Evolutionary conservation across 2,113 vertebrate species (phyloP).

Genomic region (Mastomys coucha): DNA sequence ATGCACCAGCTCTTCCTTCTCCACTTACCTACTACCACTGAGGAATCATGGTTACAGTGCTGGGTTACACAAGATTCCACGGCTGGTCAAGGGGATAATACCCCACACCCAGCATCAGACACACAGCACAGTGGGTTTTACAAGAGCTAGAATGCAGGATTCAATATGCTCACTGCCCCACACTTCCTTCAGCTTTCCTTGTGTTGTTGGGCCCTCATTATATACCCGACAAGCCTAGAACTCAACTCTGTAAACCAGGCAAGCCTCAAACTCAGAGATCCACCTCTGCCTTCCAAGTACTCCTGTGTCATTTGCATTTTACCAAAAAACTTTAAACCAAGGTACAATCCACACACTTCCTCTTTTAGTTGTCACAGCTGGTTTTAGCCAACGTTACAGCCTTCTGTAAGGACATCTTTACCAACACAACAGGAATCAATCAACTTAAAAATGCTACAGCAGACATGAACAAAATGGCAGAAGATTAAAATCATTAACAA

Average conservation of each 20-base stretch:
- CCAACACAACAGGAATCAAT: background rate
- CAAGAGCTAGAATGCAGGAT: background rate
- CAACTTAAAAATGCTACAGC: background rate
- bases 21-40: background rate
- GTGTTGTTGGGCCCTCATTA: background rate
- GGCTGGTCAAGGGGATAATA: background rate
- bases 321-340: background rate
- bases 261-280: background rate
- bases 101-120: background rate
- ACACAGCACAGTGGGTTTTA: background rate
- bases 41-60: background rate
- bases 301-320: background rate
- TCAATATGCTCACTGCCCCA: background rate
- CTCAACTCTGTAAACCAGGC: background rate
- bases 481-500: background rate
- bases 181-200: background rate
- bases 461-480: background rate
- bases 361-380: background rate
- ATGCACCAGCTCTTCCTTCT: background rate
- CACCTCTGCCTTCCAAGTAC: background rate
- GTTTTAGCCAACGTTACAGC: background rate
- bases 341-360: background rate
- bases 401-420: background rate
- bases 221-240: background rate
- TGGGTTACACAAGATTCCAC: background rate